Evolutionary conservation across 2,888 invertebrate genomes (phyloP), one percentile per base, ranked within the genome.

Genomic region (Clostera curtula): DNA sequence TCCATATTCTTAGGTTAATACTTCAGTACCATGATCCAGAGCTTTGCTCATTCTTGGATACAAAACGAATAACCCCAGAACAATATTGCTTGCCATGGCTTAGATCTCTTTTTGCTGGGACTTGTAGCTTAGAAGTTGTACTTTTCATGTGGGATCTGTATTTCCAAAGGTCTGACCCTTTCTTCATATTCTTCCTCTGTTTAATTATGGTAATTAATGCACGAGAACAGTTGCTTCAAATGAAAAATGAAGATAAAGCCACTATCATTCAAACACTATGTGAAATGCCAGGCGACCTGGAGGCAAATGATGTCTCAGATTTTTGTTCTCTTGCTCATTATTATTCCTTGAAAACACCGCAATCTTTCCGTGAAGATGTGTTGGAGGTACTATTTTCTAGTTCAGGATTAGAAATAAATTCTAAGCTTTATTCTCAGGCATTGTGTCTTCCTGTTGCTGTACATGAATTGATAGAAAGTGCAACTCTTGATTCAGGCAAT

Each of bases 21-120:
- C 77, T 99, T 29, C 90, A 97, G 20, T 99, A 99, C 71, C 99
- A 99, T 71, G 98, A 99, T 71, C 98, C 99, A 0, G 95, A 97
- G 65, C 82, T 99, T 32, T 98, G 98, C 74, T 95, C 96, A 2
- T 95, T 97, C 83, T 85, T 99, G 56, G 98, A 99, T 61, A 97
- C 98, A 0, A 94, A 95, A 70, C 89, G 95, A 54, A 93, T 99
- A 36, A 92, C 94, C 5, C 95, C 97, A 0, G 97, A 97, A 66
- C 86, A 91, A 41, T 99, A 96, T 75, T 93, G 95, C 35, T 83
- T 90, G 58, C 85, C 89, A 34, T 98, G 98, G 98, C 91, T 97
- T 52, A 90, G 91, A 56, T 93, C 94, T 19, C 80, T 98, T 24
- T 98, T 98, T 76, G 92, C 97, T 7, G 91, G 92, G 4, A 91